A percentile compares a stretch with the other conserved stretches of the same genome.
These are phyloP conservation scores for Lophius americanus DNA, from an alignment of 2,797 vertebrate genomes.

Conservation along the genomic window DNA sequence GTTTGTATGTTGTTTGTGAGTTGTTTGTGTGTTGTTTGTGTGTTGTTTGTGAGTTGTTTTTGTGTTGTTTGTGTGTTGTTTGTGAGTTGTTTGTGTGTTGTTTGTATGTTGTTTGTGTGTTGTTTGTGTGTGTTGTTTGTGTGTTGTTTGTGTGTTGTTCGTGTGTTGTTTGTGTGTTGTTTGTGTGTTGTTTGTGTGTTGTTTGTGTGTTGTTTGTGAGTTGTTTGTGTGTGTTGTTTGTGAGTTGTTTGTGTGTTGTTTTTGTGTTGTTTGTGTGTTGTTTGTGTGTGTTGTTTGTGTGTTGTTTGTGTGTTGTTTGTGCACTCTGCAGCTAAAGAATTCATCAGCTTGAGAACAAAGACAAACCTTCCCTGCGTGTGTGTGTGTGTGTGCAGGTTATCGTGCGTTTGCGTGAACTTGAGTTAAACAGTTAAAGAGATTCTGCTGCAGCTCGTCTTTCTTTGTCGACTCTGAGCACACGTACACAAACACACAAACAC, in stretches of 20 bases:
- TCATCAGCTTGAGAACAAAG: slow-evolving; percentile 26
- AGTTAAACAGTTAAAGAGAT: slow-evolving; percentile 28
- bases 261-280: no score
- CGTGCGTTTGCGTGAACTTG: slow-evolving; percentile 16
- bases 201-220: no score
- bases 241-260: no score
- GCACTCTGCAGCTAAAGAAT: neutral
- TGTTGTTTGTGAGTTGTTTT: neutral
- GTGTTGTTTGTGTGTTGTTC: no score
- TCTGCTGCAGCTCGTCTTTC: slow-evolving; percentile 43
- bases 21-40: no score
- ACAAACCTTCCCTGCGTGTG: neutral
- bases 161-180: no score
- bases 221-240: no score
- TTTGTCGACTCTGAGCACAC: slow-evolving; percentile 15
- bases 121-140: no score
- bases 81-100: neutral
- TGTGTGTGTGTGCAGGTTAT: neutral
- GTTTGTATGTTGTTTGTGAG: no score
- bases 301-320: slow-evolving; percentile 3
- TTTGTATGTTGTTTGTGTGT: no score
- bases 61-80: no score
- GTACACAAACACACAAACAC: slow-evolving; percentile 25
- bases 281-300: neutral
- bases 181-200: neutral